phyloP scores from a whole-genome alignment of 2,113 vertebrate genomes.

The Suncus etruscus region DNA sequence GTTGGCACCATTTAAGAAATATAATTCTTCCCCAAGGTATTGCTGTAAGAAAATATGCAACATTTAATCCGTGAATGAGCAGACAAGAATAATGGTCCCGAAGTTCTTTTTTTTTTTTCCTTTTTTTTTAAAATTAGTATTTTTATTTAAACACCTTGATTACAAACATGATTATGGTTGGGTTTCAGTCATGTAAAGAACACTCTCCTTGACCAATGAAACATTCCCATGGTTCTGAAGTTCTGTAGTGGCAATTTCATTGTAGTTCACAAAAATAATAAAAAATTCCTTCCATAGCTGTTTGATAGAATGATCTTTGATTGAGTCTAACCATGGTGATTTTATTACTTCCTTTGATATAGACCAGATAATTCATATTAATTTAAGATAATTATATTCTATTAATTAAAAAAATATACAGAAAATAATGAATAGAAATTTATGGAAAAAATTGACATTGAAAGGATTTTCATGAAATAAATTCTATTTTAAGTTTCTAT shows the following conservation, averaged over 20 bases:
- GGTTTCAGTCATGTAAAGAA: no score
- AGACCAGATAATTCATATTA: not conserved
- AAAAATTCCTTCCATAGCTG: not conserved
- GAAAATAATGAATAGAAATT: not conserved
- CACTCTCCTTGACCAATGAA: no score
- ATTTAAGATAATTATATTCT: not conserved
- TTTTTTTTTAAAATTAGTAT: no score
- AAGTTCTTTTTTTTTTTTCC: no score
- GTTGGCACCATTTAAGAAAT: no score
- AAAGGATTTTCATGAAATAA: not conserved
- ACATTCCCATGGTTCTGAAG: rapidly evolving
- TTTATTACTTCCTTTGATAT: not conserved
- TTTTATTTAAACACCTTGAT: no score
- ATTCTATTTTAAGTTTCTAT: not conserved
- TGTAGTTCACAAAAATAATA: not conserved
- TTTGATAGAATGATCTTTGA: not conserved
- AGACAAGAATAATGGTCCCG: not conserved
- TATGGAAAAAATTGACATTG: not conserved
- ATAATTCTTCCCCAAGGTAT: no score
- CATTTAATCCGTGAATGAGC: not conserved
- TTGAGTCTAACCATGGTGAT: not conserved
- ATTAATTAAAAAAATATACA: no score
- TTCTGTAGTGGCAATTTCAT: not conserved
- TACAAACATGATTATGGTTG: no score
- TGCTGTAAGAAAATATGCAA: not conserved